Evolutionary conservation across 2,113 vertebrate genomes (phyloP), one percentile per base, ranked within the genome.

Genomic region (Xyliphius kryptos): DNA sequence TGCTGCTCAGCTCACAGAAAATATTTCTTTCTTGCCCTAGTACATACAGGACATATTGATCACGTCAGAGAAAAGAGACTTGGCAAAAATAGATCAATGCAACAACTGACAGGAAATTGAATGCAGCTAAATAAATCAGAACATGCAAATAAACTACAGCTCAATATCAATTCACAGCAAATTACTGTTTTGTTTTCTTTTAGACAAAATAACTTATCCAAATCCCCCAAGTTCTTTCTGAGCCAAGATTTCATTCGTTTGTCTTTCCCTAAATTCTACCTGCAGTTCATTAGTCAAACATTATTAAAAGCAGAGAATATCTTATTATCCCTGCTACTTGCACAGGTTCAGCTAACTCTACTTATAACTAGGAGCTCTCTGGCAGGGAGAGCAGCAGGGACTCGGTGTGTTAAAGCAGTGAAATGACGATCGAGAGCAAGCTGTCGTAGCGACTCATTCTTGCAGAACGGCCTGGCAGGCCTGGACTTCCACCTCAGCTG

Each of bases 351-450:
- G 77, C 77, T 81, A 53, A 58, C 67, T 76, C 57, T 71, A 74
- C 76, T 76, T 74, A 68, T 60, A 63, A 77, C 71, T 73, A 6
- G 32, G 21, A 59, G 44, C 73, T 71, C 68, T 16, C 17, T 20
- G 43, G 76, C 54, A 70, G 72, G 9, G 20, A 56, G 65, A 71
- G 51, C 56, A 63, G 63, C 57, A 59, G 13, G 51, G 60, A 62
- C 72, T 75, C 41, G 41, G 60, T 60, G 77, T 70, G 79, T 74
- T 74, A 1, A 73, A 75, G 67, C 77, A 70, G 68, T 58, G 62
- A 78, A 81, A 79, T 63, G 62, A 81, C 73, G 75, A 68, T 80
- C 76, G 61, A 77, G 78, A 61, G 64, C 58, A 77, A 71, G 59
- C 78, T 81, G 75, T 74, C 78, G 78, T n/a, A 75, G 66, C 50